These are phyloP conservation scores for Drosophila emarginata DNA, from an alignment of 2,888 invertebrate genomes.

Conservation along the genomic window DNA sequence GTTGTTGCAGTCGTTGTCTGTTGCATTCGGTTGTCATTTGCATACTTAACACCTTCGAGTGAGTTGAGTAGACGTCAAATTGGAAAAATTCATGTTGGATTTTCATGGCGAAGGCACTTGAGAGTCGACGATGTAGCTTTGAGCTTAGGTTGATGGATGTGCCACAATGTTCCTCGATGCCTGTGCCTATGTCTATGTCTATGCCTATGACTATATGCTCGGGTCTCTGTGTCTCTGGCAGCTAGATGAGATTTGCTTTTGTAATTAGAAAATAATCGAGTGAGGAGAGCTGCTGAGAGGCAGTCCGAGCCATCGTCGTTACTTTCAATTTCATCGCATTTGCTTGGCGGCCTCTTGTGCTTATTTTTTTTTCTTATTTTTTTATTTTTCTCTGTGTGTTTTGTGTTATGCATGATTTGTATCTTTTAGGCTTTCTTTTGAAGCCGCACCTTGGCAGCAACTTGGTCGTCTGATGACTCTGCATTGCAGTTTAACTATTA, in stretches of 20 bases:
- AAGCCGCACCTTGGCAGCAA: conserved; percentile 41
- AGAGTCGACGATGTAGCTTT: conserved; percentile 36
- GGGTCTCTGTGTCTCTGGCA: not conserved
- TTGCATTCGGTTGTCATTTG: conserved; percentile 60
- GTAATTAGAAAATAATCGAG: conserved; percentile 74
- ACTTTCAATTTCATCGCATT: conserved; percentile 65
- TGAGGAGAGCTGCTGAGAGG: conserved; percentile 46
- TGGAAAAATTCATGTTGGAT: conserved; percentile 52
- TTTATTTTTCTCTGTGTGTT: conserved; percentile 13
- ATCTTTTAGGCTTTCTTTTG: conserved; percentile 66
- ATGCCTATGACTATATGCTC: not conserved
- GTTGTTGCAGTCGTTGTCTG: not conserved
- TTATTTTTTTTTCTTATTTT: not conserved
- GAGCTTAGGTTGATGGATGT: conserved; percentile 1
- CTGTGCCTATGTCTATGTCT: not conserved
- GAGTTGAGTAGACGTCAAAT: conserved; percentile 30
- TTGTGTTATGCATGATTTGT: conserved; percentile 44
- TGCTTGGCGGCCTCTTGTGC: conserved; percentile 13
- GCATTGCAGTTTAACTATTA: conserved; percentile 54
- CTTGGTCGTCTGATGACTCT: conserved; percentile 52
- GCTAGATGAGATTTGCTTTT: conserved; percentile 55
- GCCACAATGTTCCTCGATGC: not conserved
- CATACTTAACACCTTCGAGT: conserved; percentile 72
- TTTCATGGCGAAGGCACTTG: conserved; percentile 43
- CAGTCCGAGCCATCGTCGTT: conserved; percentile 17